Evolutionary conservation across 2,888 invertebrate genomes (phyloP).

Genomic region (Cheilosia impressa): DNA sequence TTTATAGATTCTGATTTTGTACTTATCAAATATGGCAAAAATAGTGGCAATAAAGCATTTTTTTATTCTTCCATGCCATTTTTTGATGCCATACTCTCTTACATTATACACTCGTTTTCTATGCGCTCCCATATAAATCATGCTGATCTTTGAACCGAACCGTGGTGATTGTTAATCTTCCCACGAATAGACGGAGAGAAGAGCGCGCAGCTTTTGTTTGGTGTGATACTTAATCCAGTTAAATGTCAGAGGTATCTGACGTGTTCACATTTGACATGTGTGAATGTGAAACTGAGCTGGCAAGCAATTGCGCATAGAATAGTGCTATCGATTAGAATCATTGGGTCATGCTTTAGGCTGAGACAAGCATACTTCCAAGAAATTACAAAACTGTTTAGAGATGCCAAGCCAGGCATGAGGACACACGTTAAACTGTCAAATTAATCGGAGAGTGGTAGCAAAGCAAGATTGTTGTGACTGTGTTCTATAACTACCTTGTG

Average conservation of each 20-base stretch:
- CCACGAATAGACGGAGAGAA: conserved; percentile 48
- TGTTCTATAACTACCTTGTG: too few relatives aligned
- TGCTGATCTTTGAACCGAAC: conserved; percentile 67
- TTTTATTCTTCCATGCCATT: too few relatives aligned
- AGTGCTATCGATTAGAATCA: conserved; percentile 33
- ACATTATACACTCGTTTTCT: conserved; percentile 52
- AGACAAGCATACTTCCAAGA: conserved; percentile 16
- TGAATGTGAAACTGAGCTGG: conserved; percentile 58
- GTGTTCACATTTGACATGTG: conserved; percentile 72
- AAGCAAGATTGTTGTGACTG: too few relatives aligned
- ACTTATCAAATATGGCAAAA: conserved; percentile 1
- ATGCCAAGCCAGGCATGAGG: not conserved
- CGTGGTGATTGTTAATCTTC: conserved; percentile 62
- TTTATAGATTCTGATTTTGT: conserved; percentile 19
- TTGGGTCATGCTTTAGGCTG: conserved; percentile 12
- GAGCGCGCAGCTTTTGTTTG: conserved; percentile 8
- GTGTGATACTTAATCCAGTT: conserved; percentile 16
- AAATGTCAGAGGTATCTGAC: conserved; percentile 64
- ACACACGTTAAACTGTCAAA: not conserved
- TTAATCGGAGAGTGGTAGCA: not conserved
- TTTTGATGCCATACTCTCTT: conserved; percentile 11
- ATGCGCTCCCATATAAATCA: conserved; percentile 66
- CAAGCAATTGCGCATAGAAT: conserved; percentile 15
- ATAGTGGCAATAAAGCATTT: conserved; percentile 49
- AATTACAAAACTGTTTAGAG: not conserved